Base-by-base conservation (phyloP, 2,113 vertebrate genomes). In the Typhlomys cinereus region DNA sequence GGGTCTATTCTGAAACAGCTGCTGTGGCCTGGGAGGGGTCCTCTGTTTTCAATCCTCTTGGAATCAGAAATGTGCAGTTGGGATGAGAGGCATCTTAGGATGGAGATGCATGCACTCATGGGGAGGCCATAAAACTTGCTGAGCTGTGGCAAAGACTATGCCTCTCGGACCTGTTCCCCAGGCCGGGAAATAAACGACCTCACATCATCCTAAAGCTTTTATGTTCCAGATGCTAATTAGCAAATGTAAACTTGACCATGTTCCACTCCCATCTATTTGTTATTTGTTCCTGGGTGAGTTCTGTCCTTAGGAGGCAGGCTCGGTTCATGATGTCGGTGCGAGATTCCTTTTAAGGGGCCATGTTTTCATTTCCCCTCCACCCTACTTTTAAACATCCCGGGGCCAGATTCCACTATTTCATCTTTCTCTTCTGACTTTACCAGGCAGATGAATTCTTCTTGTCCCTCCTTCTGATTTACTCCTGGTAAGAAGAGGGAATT, bases 241-340 rank as follows among this genome's bases (percentile, higher is more conserved):
- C 57, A 92, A 93, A 89, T 82, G 41, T 69, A 75, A 94, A 48
- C 46, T 25, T 50, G 48, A 83, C 23, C 57, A 83, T 71, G 59
- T 25, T 46, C 78, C 59, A 85, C 31, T 87, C 76, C 31, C 23
- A 6, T 59, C 34, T 84, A 75, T 83, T 84, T 92, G 71, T 83
- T 95, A 80, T 91, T 96, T 96, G 75, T 84, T 41, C 71, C 94
- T 75, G 52, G 31, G 79, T 75, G 54, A 80, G 84, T 89, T 87
- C 88, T 91, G 85, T 89, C 36, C 90, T 89, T 66, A 76, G 5
- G 85, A 86, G 57, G 4, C 14, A 27, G 36, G 44, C 67, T 89
- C 15, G 36, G 44, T 61, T 89, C 15, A 2, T 50, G 5, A 61
- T 67, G 18, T 57, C 80, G 44, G 29, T 39, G n/a, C 61, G 64